Evolutionary conservation across 2,888 invertebrate genomes (phyloP).

Genomic region (Agonopterix alstromeriana): DNA sequence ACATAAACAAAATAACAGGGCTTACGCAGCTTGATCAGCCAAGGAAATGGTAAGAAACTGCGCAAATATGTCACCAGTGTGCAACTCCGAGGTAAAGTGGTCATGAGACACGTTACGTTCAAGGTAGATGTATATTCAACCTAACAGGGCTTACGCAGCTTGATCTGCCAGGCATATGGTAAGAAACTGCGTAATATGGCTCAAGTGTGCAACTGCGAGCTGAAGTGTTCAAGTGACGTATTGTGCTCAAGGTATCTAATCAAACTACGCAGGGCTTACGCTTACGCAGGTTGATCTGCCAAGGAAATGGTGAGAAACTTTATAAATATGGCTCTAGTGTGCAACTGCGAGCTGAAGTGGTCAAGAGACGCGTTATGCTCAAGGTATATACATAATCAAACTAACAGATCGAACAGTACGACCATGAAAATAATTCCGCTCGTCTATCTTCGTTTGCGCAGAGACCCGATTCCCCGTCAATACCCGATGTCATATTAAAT

Average conservation of each 20-base stretch:
- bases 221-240: conserved; percentile 42
- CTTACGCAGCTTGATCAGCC: no score
- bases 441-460: no score
- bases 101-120: conserved; percentile 38
- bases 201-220: conserved; percentile 36
- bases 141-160: no score
- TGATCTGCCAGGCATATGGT: conserved; percentile 13
- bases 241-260: conserved; percentile 29
- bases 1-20: no score
- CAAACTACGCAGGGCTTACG: no score
- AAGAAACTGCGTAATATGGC: conserved; percentile 42
- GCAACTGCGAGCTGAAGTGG: conserved; percentile 41
- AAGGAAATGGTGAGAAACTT: conserved; percentile 29
- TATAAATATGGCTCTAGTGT: conserved; percentile 40
- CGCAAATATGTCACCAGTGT: conserved; percentile 40
- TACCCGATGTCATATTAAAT: no score
- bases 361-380: conserved; percentile 38
- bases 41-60: conserved; percentile 29
- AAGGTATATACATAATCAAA: no score
- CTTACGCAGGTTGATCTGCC: no score
- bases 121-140: conserved; percentile 15
- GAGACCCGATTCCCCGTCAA: no score
- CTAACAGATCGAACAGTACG: no score
- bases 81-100: conserved; percentile 40
- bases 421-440: no score